These are phyloP conservation scores for Tachypleus tridentatus DNA, from an alignment of 1,140 invertebrate species.

Conservation along the genomic window DNA sequence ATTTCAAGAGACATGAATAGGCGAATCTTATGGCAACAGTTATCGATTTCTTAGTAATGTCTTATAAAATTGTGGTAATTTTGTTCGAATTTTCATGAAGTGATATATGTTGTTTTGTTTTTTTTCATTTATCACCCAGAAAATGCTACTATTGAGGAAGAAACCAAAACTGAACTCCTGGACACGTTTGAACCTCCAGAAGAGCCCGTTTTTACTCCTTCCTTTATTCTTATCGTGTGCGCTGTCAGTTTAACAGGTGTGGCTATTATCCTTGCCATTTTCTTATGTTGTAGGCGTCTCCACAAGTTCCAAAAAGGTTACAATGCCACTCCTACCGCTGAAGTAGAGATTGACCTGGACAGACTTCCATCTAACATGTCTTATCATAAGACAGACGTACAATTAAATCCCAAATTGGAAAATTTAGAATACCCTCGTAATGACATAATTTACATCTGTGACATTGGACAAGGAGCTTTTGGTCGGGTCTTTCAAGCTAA, in stretches of 20 bases:
- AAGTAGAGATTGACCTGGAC: conserved; percentile 68
- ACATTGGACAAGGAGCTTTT: conserved; percentile 90
- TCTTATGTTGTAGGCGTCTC: conserved; percentile 9
- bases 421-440: conserved; percentile 88
- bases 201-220: conserved; percentile 51
- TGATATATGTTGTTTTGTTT: not conserved
- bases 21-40: no score
- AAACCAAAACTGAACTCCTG: conserved; percentile 12
- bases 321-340: conserved; percentile 46
- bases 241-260: conserved; percentile 28
- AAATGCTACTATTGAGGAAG: no score
- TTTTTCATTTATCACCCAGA: not conserved
- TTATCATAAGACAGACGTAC: conserved; percentile 67
- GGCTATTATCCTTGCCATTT: conserved; percentile 11
- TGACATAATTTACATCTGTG: conserved; percentile 86
- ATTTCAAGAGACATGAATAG: no score
- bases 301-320: conserved; percentile 44
- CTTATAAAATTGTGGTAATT: no score
- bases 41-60: no score
- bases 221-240: conserved; percentile 56
- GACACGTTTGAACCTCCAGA: conserved; percentile 17
- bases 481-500: conserved; percentile 88
- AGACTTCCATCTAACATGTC: conserved; percentile 76
- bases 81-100: no score
- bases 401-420: conserved; percentile 83